These are phyloP conservation scores for Caenorhabditis doughertyi DNA, from an alignment of 2,888 invertebrate genomes.

Conservation along the genomic window DNA sequence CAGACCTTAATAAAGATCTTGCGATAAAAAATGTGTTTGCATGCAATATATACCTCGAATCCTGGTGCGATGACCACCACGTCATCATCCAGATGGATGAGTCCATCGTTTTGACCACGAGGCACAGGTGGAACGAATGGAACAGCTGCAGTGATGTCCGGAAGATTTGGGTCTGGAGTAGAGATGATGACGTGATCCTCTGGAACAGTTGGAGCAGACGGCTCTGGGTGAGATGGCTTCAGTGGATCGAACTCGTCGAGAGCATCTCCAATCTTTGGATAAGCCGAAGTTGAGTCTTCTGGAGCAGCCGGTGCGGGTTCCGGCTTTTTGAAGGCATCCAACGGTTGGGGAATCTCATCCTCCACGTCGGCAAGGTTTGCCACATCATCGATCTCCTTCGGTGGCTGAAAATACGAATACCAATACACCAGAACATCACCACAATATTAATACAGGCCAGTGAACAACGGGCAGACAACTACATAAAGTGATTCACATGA, in stretches of 20 bases:
- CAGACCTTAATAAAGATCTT: neutral
- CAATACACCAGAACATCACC: conserved; percentile 8
- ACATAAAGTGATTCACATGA: neutral
- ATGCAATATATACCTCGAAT: conserved; percentile 42
- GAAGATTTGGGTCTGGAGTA: conserved; percentile 24
- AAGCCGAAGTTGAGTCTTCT: neutral
- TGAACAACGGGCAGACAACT: conserved; percentile 4
- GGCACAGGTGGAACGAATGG: conserved; percentile 40
- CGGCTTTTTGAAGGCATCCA: conserved; percentile 24
- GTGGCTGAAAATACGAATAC: conserved; percentile 1
- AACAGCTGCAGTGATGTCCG: conserved; percentile 39
- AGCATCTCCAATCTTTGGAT: neutral
- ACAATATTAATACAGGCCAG: neutral
- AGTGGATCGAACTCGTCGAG: conserved; percentile 21
- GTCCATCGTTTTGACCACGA: conserved; percentile 18
- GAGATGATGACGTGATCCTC: conserved; percentile 42
- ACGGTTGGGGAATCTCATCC: conserved; percentile 11
- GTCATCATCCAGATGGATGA: conserved; percentile 33
- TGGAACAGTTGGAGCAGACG: conserved; percentile 48
- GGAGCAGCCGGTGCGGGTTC: neutral
- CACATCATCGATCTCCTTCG: neutral
- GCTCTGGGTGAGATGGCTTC: conserved; percentile 34
- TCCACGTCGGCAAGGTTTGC: neutral
- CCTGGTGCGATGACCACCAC: conserved; percentile 38
- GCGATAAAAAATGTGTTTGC: conserved; percentile 1